phyloP scores from a whole-genome alignment of 2,888 invertebrate species.

The Anthophora plumipes region DNA sequence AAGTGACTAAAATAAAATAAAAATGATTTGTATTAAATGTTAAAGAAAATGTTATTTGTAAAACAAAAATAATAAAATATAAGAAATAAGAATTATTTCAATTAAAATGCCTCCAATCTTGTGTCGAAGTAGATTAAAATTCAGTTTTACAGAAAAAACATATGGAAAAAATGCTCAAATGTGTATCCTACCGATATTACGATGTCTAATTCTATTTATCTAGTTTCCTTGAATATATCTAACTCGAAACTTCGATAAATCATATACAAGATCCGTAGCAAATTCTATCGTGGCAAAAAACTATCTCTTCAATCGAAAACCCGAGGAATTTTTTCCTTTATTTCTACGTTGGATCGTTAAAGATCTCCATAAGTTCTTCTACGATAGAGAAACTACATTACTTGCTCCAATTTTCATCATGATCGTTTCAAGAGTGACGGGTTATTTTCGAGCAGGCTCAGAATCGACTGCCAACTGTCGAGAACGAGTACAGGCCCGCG shows the following conservation, averaged over 20 bases:
- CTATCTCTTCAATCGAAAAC: conserved; percentile 1
- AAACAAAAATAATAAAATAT: too few relatives aligned
- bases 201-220: too few relatives aligned
- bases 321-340: conserved; percentile 18
- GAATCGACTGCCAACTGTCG: conserved; percentile 63
- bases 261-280: conserved; percentile 33
- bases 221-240: conserved; percentile 61
- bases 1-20: too few relatives aligned
- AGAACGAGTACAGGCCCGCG: conserved; percentile 70
- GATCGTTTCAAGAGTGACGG: not conserved
- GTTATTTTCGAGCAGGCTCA: conserved; percentile 58
- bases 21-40: too few relatives aligned
- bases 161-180: too few relatives aligned
- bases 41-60: too few relatives aligned
- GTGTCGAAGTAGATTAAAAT: too few relatives aligned
- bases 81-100: too few relatives aligned
- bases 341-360: not conserved
- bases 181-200: too few relatives aligned
- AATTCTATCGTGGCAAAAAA: conserved; percentile 9
- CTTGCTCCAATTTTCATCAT: not conserved
- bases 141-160: too few relatives aligned
- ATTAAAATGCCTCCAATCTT: too few relatives aligned
- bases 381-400: too few relatives aligned
- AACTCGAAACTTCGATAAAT: conserved; percentile 63
- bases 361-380: not conserved